These are phyloP conservation scores for Intellagama lesueurii DNA, from an alignment of 2,797 vertebrate genomes.

Conservation along the genomic window DNA sequence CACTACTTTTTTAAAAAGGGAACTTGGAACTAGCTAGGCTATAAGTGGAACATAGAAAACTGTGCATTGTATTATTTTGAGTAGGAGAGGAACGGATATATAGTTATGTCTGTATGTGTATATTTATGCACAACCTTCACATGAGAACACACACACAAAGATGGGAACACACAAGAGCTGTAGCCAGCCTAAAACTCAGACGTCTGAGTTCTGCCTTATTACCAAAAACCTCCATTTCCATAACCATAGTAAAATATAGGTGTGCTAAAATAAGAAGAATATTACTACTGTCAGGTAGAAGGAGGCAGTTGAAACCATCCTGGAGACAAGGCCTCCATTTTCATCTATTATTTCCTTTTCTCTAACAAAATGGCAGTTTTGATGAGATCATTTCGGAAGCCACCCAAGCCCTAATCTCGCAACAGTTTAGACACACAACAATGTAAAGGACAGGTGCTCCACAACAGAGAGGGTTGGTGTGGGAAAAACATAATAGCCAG, in stretches of 20 bases:
- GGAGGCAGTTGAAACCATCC: neutral
- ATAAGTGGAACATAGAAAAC: neutral
- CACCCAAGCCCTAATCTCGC: slow-evolving; percentile 55
- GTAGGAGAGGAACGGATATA: neutral
- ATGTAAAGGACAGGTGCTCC: slow-evolving; percentile 57
- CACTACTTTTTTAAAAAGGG: neutral
- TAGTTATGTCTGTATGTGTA: neutral
- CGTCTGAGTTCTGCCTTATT: neutral
- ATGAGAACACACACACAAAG: neutral
- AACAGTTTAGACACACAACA: slow-evolving; percentile 48
- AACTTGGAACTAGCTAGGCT: no score
- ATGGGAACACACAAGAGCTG: neutral
- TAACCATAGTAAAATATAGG: neutral
- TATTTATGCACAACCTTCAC: neutral
- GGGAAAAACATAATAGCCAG: slow-evolving; percentile 58
- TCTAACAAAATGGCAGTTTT: slow-evolving; percentile 52
- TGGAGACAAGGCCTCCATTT: neutral
- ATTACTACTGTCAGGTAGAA: neutral
- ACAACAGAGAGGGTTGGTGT: slow-evolving; percentile 43
- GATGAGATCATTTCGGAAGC: slow-evolving; percentile 59
- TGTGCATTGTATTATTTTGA: no score
- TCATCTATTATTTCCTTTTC: slow-evolving; percentile 33
- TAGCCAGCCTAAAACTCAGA: neutral
- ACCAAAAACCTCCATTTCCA: no score
- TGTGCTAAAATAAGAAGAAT: neutral